Conservation (phyloP, 1,140 invertebrate species). For the Dolichoris vasculosae region DNA sequence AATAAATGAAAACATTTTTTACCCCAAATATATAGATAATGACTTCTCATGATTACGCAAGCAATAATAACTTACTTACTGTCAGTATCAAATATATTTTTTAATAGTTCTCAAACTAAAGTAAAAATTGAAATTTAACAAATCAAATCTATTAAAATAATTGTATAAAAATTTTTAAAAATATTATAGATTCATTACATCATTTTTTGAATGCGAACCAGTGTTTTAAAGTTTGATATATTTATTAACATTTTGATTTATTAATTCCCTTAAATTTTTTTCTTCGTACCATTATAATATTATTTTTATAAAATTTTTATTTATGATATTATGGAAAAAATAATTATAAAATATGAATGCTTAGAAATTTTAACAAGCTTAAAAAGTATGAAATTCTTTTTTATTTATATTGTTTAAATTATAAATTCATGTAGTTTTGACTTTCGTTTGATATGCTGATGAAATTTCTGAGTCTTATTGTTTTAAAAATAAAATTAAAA, state of each 20-base stretch:
- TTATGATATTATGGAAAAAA: background rate
- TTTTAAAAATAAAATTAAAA: slow-evolving; percentile 6
- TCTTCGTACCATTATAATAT: background rate
- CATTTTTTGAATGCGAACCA: no score
- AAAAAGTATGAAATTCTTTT: background rate
- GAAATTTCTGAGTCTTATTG: slow-evolving; percentile 42
- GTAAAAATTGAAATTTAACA: no score
- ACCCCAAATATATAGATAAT: background rate
- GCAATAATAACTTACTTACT: background rate
- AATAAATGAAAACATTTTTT: background rate
- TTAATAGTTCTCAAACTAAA: no score
- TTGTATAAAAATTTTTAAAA: no score
- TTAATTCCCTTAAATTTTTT: background rate
- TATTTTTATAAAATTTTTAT: background rate
- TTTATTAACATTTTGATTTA: background rate
- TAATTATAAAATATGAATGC: background rate
- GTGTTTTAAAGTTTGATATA: no score
- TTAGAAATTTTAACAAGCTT: background rate
- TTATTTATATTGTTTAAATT: background rate
- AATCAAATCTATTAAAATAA: no score
- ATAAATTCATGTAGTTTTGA: background rate
- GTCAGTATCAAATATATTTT: no score
- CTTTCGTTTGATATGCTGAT: slow-evolving; percentile 21
- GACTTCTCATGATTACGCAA: background rate
- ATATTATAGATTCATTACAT: no score